These are phyloP conservation scores for Apostichopus leukothele DNA, from an alignment of 53 echinoderm and acorn worm genomes.

Conservation along the genomic window DNA sequence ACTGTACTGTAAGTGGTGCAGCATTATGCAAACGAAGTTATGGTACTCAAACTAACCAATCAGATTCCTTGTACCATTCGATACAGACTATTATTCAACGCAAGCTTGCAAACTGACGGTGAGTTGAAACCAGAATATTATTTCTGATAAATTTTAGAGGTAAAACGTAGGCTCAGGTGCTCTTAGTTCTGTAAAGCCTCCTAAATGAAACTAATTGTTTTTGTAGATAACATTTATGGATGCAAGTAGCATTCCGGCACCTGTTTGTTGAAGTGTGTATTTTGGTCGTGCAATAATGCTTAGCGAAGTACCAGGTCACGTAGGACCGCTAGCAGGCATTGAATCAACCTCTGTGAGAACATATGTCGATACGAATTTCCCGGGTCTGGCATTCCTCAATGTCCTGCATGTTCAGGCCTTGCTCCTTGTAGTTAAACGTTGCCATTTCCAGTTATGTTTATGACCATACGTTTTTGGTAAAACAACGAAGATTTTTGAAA, in stretches of 20 bases:
- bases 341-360: neutral
- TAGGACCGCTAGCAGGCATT: conserved; percentile 8
- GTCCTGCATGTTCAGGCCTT: conserved; percentile 2
- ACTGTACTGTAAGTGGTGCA: conserved; percentile 10
- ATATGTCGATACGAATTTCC: conserved; percentile 29
- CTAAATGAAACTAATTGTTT: conserved; percentile 14
- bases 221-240: conserved; percentile 25
- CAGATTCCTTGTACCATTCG: conserved; percentile 1
- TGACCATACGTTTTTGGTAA: neutral
- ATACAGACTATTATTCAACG: conserved; percentile 45
- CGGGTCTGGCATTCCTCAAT: conserved; percentile 1
- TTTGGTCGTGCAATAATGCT: conserved; percentile 51
- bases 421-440: neutral
- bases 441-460: neutral
- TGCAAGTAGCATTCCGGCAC: conserved; percentile 45
- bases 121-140: conserved; percentile 56
- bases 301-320: conserved; percentile 21
- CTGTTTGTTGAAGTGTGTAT: conserved; percentile 44
- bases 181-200: conserved; percentile 25
- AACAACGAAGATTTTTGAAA: neutral
- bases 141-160: conserved; percentile 58
- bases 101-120: conserved; percentile 54
- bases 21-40: conserved; percentile 11
- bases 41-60: neutral
- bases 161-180: conserved; percentile 54